Evolutionary conservation across 2,888 invertebrate species (phyloP), one percentile per base, ranked within the genome.

Genomic region (Thymelicus acteon): DNA sequence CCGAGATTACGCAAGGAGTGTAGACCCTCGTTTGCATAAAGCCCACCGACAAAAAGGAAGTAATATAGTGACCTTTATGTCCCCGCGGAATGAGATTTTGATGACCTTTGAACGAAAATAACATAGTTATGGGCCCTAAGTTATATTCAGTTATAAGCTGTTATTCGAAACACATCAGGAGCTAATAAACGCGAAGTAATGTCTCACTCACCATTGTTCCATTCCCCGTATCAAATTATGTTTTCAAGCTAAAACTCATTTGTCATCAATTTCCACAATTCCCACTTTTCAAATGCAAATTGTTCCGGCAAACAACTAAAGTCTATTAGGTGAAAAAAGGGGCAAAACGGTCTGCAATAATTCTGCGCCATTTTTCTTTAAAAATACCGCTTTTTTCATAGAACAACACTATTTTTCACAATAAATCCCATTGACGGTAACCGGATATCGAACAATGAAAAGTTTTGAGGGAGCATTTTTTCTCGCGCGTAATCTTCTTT

Each of bases 401-500:
- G 49, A 52, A 57, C n/a, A 57, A 37, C 57, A 69, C 62, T 39
- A 70, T 70, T 63, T 64, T 63, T 70, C 69, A 70, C 63, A 48
- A 40, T 49, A 64, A 70, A 69, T 69, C 57, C 62, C 19, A 60
- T 57, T 62, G 44, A 61, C 62, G 19, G 15, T 37, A 37, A 63
- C 60, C 48, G 57, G 57, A 69, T 60, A 57, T 60, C 70, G 70
- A 70, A 70, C 70, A 65, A 71, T 71, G 60, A 44, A 60, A 71
- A 71, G 60, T 64, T 71, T 71, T 54, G 70, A 54, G 44, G 60
- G 52, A 69, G 52, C 52, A 60, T 49, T 65, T 60, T 70, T 71
- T 71, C 63, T 70, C 47, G 79, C 73, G 73, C 77, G 83, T 84
- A 85, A 87, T 87, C 83, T 84, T 76, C 78, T 82, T 82, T 76